A percentile compares a stretch with the other conserved stretches of the same genome.
These are phyloP conservation scores for Phylloscopus trochiloides DNA, from an alignment of 2,113 vertebrate species.

Conservation along the genomic window DNA sequence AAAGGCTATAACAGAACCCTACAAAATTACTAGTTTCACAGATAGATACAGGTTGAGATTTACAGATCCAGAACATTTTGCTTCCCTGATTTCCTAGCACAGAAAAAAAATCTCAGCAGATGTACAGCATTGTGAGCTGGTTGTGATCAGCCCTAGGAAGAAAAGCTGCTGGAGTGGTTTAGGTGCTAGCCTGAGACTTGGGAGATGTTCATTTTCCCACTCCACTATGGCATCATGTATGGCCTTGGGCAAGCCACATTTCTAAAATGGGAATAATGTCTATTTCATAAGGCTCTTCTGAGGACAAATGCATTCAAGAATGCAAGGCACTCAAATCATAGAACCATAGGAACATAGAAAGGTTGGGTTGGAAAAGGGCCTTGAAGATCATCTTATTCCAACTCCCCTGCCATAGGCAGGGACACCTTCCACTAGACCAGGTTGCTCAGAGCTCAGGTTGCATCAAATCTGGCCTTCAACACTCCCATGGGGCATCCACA, in stretches of 20 bases:
- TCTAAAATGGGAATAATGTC: background rate
- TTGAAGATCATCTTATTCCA: background rate
- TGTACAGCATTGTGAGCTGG: background rate
- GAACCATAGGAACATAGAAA: background rate
- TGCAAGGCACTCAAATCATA: background rate
- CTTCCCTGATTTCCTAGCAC: background rate
- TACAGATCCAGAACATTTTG: background rate
- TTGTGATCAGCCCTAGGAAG: background rate
- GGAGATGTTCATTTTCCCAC: background rate
- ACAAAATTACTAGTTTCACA: background rate
- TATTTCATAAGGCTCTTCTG: background rate
- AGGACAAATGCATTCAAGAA: background rate
- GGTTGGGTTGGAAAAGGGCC: background rate
- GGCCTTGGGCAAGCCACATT: background rate
- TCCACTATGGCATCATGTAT: background rate
- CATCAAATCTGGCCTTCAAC: background rate
- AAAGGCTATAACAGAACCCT: background rate
- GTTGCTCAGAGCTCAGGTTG: background rate
- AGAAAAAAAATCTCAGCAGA: background rate
- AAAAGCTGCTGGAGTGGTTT: background rate
- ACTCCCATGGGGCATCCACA: background rate
- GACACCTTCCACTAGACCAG: background rate
- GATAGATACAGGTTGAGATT: background rate
- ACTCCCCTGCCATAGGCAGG: background rate
- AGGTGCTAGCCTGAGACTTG: background rate